A percentile compares a stretch with the other conserved stretches of the same genome.
These are phyloP conservation scores for Sycobia sp. DNA, from an alignment of 1,140 invertebrate species.

Conservation along the genomic window DNA sequence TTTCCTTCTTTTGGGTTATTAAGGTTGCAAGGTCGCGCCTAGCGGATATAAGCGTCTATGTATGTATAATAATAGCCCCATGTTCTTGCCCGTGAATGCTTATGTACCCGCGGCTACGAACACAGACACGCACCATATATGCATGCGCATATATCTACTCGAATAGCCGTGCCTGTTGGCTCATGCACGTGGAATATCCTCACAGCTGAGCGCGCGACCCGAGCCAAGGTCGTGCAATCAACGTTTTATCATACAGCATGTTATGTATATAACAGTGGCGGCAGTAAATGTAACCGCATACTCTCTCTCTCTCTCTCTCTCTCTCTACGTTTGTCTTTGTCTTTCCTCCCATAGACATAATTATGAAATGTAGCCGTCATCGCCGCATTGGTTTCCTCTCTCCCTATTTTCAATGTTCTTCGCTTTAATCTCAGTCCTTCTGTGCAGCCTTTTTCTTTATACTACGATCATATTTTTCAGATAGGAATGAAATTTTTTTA, in stretches of 20 bases:
- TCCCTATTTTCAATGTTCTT: too few relatives aligned
- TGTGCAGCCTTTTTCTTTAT: too few relatives aligned
- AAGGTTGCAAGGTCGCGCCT: too few relatives aligned
- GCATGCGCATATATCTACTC: background rate
- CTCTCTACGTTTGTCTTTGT: background rate
- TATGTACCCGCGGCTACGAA: too few relatives aligned
- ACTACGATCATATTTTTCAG: background rate
- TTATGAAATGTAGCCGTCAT: too few relatives aligned
- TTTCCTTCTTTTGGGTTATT: too few relatives aligned
- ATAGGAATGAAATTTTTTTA: background rate
- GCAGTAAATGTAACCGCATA: constrained; percentile 5
- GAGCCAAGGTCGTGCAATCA: constrained; percentile 21
- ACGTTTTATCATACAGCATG: constrained; percentile 21
- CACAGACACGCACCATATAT: too few relatives aligned
- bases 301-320: background rate
- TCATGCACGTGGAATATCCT: constrained; percentile 11
- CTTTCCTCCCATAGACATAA: too few relatives aligned
- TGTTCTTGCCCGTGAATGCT: too few relatives aligned
- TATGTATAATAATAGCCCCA: background rate
- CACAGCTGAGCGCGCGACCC: background rate
- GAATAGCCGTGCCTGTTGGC: too few relatives aligned
- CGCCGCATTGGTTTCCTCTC: constrained; percentile 11
- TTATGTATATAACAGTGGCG: too few relatives aligned
- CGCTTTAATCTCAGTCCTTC: background rate
- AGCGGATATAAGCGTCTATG: too few relatives aligned